Evolutionary conservation across 2,113 vertebrate species (phyloP), one percentile per base, ranked within the genome.

Genomic region (Bambusicola thoracicus): DNA sequence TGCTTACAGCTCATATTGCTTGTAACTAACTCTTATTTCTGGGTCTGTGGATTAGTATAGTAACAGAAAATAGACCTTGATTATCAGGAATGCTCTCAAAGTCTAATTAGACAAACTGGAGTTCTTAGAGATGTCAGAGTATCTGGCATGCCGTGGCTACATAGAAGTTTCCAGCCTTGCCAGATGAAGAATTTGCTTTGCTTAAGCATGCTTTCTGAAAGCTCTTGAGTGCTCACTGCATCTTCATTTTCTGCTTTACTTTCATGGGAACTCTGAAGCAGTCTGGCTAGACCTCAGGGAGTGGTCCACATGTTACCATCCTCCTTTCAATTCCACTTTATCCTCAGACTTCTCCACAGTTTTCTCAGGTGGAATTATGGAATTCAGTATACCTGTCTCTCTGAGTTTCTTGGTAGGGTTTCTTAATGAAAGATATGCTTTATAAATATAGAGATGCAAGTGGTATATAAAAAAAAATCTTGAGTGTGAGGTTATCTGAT

Each of bases 71-170:
- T 32, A 67, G 0, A 72, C 21, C 14, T 38, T 36, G 43, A 25
- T 30, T 46, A 82, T 85, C 67, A 88, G 40, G 80, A 56, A 65
- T 10, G 25, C 29, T 75, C 25, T 30, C 8, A 25, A 41, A 4
- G 25, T 61, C 13, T 65, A 46, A 68, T n/a, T 8, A 61, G 29
- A 55, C 14, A 72, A 25, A 20, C 9, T 46, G 67, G 46, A 85
- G 59, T 55, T 75, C 22, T 63, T 69, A 67, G 72, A 55, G 34
- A 25, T 41, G 25, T 38, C 46, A 56, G 36, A 62, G 27, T 34
- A 83, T 46, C 12, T 76, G 30, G 55, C 17, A n/a, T 0, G 1
- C 41, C 17, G 68, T 0, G 3, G 53, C n/a, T 43, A 32, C 17
- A 3, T 1, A 6, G 38, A 70, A 49, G 11, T 41, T 87, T 13